Evolutionary conservation across 2,113 vertebrate species (phyloP).

Genomic region (Pelmatolapia mariae): DNA sequence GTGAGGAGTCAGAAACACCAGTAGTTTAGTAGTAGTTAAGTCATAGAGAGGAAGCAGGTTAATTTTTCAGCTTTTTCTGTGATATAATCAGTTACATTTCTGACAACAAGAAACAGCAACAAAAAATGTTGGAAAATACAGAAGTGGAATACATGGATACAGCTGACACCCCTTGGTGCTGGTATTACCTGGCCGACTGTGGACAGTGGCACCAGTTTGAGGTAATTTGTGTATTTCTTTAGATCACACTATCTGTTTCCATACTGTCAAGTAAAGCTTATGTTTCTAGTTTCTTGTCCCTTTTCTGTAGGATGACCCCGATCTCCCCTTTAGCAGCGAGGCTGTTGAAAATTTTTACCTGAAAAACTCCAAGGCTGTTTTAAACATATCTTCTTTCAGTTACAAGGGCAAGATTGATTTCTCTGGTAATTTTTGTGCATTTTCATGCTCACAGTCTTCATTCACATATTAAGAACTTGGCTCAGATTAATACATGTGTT

Average conservation of each 20-base stretch:
- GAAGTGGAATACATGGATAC: slow-evolving; percentile 74
- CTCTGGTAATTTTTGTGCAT: not conserved
- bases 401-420: slow-evolving; percentile 7
- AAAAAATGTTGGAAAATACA: rapidly evolving
- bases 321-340: not conserved
- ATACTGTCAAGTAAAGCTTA: not conserved
- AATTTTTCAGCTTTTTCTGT: not conserved
- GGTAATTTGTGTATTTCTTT: slow-evolving; percentile 56
- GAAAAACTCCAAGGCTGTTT: not conserved
- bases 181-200: slow-evolving; percentile 85
- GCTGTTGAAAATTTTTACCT: slow-evolving; percentile 1
- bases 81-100: not conserved
- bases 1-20: not conserved
- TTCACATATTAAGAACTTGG: not conserved
- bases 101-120: rapidly evolving
- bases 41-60: not conserved
- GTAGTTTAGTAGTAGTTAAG: rapidly evolving
- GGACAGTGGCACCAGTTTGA: slow-evolving; percentile 87
- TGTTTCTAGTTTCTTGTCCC: rapidly evolving
- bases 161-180: slow-evolving; percentile 75
- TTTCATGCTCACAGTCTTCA: not conserved
- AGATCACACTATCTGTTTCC: not conserved
- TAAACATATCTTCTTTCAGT: not conserved
- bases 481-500: not conserved
- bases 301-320: slow-evolving; percentile 15